A percentile compares a stretch with the other conserved stretches of the same genome.
Evolutionary conservation across 2,888 invertebrate species (phyloP).

Genomic region (Drosophila pegasa): DNA sequence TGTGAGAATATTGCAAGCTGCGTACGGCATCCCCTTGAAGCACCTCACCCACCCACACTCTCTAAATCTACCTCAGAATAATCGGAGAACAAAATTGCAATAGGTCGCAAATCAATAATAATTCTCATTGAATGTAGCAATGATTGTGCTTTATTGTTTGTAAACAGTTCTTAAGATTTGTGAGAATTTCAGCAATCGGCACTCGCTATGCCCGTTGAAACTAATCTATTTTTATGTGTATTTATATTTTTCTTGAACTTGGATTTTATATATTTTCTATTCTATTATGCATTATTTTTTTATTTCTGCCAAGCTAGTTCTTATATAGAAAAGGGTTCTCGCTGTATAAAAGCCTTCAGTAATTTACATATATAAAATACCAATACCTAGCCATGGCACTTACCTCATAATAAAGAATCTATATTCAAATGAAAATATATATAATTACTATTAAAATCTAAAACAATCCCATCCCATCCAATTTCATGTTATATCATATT

Average conservation of each 20-base stretch:
- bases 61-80: conserved; percentile 10
- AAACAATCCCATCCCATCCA: neutral
- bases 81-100: conserved; percentile 13
- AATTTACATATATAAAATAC: too few species aligned
- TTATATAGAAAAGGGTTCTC: too few species aligned
- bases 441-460: neutral
- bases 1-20: conserved; percentile 53
- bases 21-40: conserved; percentile 6
- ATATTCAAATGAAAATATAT: neutral
- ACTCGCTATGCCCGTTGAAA: neutral
- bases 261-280: too few species aligned
- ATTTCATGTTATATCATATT: neutral
- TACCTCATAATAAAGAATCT: too few species aligned
- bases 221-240: too few species aligned
- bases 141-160: conserved; percentile 3
- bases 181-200: conserved; percentile 3
- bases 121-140: conserved; percentile 6
- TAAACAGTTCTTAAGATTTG: conserved; percentile 1
- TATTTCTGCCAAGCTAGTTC: too few species aligned
- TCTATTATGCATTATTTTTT: too few species aligned
- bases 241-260: neutral
- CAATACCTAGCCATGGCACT: too few species aligned
- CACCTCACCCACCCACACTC: neutral
- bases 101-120: conserved; percentile 29
- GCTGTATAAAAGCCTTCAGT: too few species aligned